phyloP scores from a whole-genome alignment of 1,140 invertebrate species.

The Cotesia chilonis region DNA sequence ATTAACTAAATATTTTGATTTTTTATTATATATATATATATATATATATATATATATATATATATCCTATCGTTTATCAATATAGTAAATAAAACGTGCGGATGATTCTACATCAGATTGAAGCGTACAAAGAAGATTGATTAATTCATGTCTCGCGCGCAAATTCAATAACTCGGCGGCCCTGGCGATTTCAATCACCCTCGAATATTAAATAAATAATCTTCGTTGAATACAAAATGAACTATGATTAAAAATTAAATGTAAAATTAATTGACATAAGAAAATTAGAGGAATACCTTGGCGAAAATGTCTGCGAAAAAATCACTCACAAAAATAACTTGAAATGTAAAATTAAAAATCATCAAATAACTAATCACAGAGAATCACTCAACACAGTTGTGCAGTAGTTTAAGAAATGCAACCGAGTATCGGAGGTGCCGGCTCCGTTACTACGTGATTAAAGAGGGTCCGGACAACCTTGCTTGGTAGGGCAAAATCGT shows the following conservation, averaged over 20 bases:
- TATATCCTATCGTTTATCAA: no score
- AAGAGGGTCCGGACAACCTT: slow-evolving; percentile 39
- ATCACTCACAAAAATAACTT: not conserved
- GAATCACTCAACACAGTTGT: not conserved
- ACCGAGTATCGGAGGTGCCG: slow-evolving; percentile 26
- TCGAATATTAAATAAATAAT: not conserved
- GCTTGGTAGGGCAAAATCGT: slow-evolving; percentile 58
- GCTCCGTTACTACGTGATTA: slow-evolving; percentile 32
- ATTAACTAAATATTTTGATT: no score
- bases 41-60: no score
- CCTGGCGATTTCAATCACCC: slow-evolving; percentile 3
- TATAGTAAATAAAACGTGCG: no score
- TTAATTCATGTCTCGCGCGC: slow-evolving; percentile 12
- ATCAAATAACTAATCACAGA: not conserved
- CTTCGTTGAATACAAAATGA: not conserved
- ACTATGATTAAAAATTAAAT: not conserved
- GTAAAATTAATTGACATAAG: no score
- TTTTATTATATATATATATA: no score
- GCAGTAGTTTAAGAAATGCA: slow-evolving; percentile 14
- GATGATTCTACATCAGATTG: not conserved
- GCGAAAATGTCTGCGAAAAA: no score
- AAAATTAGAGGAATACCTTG: no score
- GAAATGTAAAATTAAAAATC: not conserved
- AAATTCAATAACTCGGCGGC: slow-evolving; percentile 6
- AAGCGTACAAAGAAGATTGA: slow-evolving; percentile 12